A percentile compares a stretch with the other conserved stretches of the same genome.
phyloP scores from a whole-genome alignment of 2,113 vertebrate species.

The Cygnus buccinator region DNA sequence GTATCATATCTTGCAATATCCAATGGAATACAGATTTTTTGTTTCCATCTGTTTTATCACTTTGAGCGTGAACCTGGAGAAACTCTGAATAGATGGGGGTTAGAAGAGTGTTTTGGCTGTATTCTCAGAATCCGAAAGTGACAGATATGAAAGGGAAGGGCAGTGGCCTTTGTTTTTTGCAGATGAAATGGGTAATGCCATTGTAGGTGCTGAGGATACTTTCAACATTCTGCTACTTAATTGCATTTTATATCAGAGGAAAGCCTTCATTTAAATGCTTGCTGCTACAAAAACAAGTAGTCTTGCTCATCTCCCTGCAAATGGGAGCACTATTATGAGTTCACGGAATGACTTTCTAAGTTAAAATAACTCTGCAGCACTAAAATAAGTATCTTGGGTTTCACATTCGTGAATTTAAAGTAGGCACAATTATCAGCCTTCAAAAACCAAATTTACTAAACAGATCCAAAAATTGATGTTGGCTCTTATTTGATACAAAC shows the following conservation, averaged over 20 bases:
- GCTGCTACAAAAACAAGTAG: not conserved
- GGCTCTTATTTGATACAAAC: not conserved
- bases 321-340: not conserved
- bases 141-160: not conserved
- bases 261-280: not conserved
- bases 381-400: not conserved
- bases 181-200: not conserved
- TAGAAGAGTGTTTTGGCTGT: not conserved
- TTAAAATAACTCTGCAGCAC: not conserved
- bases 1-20: not conserved
- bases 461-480: not conserved
- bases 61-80: not conserved
- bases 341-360: not conserved
- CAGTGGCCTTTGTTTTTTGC: not conserved
- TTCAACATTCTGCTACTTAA: not conserved
- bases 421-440: not conserved
- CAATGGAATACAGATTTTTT: not conserved
- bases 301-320: not conserved
- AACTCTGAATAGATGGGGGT: not conserved
- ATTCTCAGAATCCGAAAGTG: not conserved
- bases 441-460: not conserved
- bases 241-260: not conserved
- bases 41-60: fast-evolving
- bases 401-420: not conserved
- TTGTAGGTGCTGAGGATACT: not conserved